Evolutionary conservation across 2,797 vertebrate species (phyloP).

Genomic region (Anas bahamensis): DNA sequence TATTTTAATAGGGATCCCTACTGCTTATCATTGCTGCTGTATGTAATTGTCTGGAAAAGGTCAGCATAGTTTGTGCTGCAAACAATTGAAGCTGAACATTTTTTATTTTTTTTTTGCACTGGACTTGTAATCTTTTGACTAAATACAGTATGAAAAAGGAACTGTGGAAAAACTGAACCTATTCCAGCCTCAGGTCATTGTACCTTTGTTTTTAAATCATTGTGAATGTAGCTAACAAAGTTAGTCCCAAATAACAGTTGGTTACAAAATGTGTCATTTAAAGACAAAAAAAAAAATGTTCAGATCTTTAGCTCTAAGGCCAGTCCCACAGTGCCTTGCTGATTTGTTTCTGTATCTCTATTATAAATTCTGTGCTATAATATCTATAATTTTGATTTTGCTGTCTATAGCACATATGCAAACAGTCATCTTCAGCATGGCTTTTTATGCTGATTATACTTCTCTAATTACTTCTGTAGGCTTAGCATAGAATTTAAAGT

Average conservation of each 20-base stretch:
- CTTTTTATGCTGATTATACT: neutral
- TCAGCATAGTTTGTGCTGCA: slow-evolving; percentile 52
- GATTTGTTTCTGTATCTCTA: neutral
- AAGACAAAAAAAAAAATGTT: neutral
- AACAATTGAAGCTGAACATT: slow-evolving; percentile 30
- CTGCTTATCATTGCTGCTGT: slow-evolving; percentile 62
- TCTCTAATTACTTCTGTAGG: neutral
- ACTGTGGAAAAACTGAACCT: neutral
- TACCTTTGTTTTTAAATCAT: slow-evolving; percentile 14
- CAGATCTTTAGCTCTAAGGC: neutral
- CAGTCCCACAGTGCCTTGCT: neutral
- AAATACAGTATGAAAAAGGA: neutral
- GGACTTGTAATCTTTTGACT: slow-evolving; percentile 2
- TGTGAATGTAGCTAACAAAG: neutral
- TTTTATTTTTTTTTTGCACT: neutral
- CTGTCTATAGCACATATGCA: neutral
- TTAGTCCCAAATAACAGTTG: neutral
- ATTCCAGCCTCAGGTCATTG: neutral
- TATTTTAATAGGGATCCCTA: slow-evolving; percentile 66
- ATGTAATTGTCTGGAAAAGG: slow-evolving; percentile 70
- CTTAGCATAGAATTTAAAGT: neutral
- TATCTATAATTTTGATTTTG: neutral
- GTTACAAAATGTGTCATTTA: slow-evolving; percentile 3
- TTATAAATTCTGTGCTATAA: neutral
- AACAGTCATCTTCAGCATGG: neutral